A percentile compares a stretch with the other conserved stretches of the same genome.
Conservation (phyloP, 2,113 vertebrate species). For the Etia nguti region DNA sequence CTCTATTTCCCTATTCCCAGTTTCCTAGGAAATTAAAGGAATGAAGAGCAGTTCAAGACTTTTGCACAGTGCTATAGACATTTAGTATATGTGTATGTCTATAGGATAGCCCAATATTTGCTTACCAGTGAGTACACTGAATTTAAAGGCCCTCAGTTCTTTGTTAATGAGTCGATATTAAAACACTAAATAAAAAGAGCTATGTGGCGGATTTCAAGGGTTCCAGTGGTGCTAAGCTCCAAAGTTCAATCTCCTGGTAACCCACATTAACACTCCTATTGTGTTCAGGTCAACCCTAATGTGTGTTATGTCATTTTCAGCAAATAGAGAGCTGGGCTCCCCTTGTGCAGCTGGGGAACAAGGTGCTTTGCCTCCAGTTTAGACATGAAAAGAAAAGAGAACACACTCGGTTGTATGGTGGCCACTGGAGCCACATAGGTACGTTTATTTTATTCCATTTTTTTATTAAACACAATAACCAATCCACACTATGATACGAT, state of each 20-base stretch:
- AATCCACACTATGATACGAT: conserved; percentile 63
- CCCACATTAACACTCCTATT: not conserved
- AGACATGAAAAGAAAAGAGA: not conserved
- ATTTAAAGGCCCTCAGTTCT: not conserved
- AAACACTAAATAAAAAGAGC: not conserved
- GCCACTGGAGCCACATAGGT: conserved; percentile 48
- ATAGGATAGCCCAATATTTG: not conserved
- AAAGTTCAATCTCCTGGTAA: not conserved
- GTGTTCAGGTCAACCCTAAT: not conserved
- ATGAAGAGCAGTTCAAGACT: not conserved
- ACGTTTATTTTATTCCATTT: conserved; percentile 53
- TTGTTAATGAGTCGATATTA: not conserved
- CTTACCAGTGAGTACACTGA: not conserved
- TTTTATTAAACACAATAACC: conserved; percentile 71
- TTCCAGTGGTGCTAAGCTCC: not conserved
- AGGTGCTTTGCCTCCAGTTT: not conserved
- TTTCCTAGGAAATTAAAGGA: not conserved
- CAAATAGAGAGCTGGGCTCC: not conserved
- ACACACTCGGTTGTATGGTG: conserved; percentile 35
- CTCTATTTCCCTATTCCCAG: not conserved
- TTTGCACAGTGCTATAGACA: not conserved
- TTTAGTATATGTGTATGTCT: not conserved
- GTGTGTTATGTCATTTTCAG: not conserved
- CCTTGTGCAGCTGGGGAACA: not conserved
- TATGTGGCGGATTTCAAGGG: not conserved